Evolutionary conservation across 2,797 vertebrate genomes (phyloP), one percentile per base, ranked within the genome.

Genomic region (Cryptoblepharus egeriae): DNA sequence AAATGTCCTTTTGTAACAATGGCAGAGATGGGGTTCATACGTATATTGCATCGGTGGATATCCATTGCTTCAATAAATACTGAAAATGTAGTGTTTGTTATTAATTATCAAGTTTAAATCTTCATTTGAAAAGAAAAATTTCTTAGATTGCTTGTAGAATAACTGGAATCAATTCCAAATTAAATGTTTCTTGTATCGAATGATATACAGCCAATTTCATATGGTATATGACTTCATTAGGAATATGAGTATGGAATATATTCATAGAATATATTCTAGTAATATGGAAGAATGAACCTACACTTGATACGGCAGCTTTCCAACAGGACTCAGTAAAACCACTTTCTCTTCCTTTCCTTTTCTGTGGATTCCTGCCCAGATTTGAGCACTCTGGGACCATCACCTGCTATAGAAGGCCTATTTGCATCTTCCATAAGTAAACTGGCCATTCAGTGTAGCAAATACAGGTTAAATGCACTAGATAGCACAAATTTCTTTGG

Each of bases 61-160:
- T 93, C 93, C 94, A 93, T 80, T 93, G 93, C 93, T 93, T 93
- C 91, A 93, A 78, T 93, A 93, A 90, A 88, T 90, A 93, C 93
- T 94, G 93, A 90, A 94, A 94, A 93, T 92, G 93, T 75, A 93
- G 87, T 93, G 81, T 91, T 83, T 89, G 88, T 90, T 91, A 86
- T 77, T 80, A 87, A 91, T 81, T 81, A 81, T 89, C 82, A 81
- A 89, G 71, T 83, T 81, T 60, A 81, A 89, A 89, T 61, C 55
- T 61, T 37, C 78, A 85, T 81, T 63, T 0, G 3, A 26, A 79
- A 75, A 30, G 45, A 88, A 88, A 77, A 52, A 57, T 58, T 73
- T 35, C 86, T 83, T 80, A 78, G 75, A 24, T 84, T n/a, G 49
- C 65, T 0, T 0, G 80, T 87, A 89, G 37, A 91, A 85, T 67